Conservation (phyloP, 1,140 invertebrate genomes). For the Neotoxoptera formosana region DNA sequence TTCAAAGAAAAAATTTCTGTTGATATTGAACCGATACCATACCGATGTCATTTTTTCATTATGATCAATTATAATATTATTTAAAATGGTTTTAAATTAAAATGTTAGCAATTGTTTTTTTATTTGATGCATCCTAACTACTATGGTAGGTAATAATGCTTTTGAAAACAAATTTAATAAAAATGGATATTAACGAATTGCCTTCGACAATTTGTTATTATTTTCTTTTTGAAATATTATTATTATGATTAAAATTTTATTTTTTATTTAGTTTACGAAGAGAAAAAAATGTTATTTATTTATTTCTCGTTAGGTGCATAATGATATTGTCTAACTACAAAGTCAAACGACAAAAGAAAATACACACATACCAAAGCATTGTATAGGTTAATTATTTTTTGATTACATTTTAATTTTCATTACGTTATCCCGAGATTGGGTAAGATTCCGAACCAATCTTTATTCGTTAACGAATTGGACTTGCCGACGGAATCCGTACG, state of each 20-base stretch:
- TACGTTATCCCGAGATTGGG: not conserved
- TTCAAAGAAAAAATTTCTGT: not conserved
- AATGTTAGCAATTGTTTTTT: not conserved
- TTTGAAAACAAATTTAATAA: not conserved
- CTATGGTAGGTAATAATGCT: not conserved
- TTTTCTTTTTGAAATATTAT: not conserved
- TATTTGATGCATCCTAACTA: not conserved
- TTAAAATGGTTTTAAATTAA: not conserved
- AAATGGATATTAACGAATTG: not conserved
- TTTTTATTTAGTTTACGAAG: not conserved
- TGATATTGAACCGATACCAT: not conserved
- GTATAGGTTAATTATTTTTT: conserved; percentile 21
- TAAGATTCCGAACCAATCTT: not conserved
- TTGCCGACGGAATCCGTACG: not conserved
- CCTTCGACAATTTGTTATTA: not conserved
- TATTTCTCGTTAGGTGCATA: not conserved
- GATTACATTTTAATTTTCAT: conserved; percentile 18
- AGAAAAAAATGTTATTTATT: not conserved
- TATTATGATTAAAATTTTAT: not conserved
- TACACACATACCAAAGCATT: not conserved
- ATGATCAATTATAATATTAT: not conserved
- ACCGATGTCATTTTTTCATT: not conserved
- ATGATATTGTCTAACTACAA: not conserved
- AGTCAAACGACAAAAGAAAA: not conserved
- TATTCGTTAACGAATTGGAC: not conserved